These are phyloP conservation scores for Diabrotica undecimpunctata DNA, from an alignment of 1,140 invertebrate genomes.

Conservation along the genomic window DNA sequence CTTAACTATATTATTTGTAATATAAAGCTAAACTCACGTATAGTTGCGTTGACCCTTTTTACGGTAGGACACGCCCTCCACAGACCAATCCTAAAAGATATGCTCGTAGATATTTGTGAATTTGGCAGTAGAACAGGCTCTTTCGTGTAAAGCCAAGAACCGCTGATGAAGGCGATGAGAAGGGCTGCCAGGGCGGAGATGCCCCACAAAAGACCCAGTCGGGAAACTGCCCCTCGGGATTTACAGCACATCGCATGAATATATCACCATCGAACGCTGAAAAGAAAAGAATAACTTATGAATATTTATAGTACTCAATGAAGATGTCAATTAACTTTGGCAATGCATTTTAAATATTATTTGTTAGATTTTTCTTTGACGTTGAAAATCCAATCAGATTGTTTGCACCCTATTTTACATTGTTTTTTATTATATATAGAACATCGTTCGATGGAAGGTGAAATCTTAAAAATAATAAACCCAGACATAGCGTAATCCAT, in stretches of 20 bases:
- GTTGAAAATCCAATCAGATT: no score
- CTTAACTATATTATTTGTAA: no score
- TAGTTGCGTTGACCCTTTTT: conserved; percentile 43
- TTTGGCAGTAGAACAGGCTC: conserved; percentile 51
- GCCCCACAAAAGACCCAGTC: conserved; percentile 49
- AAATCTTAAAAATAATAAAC: no score
- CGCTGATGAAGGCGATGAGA: conserved; percentile 50
- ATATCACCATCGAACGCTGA: neutral
- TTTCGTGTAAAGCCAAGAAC: conserved; percentile 52
- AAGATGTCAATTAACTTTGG: no score
- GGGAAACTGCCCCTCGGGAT: conserved; percentile 43
- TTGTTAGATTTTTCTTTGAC: no score
- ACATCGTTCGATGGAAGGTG: no score
- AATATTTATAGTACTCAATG: neutral
- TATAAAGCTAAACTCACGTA: conserved; percentile 38
- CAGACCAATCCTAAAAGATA: conserved; percentile 50
- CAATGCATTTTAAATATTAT: no score
- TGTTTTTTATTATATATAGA: no score
- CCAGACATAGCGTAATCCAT: no score
- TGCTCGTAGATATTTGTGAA: conserved; percentile 45
- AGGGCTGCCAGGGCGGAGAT: conserved; percentile 47
- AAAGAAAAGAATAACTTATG: neutral
- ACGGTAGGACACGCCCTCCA: conserved; percentile 52
- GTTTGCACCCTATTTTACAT: no score
- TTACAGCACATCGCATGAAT: conserved; percentile 43